Evolutionary conservation across 1,140 invertebrate species (phyloP), one percentile per base, ranked within the genome.

Genomic region (Brachionus plicatilis): DNA sequence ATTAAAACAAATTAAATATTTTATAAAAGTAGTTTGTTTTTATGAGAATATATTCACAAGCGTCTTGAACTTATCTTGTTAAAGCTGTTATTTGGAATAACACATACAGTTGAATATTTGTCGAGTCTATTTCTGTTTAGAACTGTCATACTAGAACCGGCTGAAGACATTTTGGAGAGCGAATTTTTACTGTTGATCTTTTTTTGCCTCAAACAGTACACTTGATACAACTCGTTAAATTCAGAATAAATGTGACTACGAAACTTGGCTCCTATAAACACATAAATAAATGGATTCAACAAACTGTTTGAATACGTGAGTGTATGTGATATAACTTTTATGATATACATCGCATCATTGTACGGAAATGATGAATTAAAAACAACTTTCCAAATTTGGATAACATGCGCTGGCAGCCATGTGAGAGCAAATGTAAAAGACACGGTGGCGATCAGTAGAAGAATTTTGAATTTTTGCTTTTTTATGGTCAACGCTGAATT

Each of bases 311-410:
- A 78, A 50, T 85, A 85, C n/a, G 84, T 68, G 7, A 85, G 45
- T 6, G 78, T 85, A 70, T 85, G 84, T 0, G 76, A 43, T 47
- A 82, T 37, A 45, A 85, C 20, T 70, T 85, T 85, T 27, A 68
- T 68, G 50, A 66, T 82, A 27, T 82, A 85, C 53, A 79, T 85
- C 9, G 75, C 50, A 47, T 85, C 84, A 65, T 37, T 85, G n/a
- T 79, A 66, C n/a, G 84, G 84, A 78, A 85, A 85, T 43, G 37
- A 37, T 8, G 50, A 47, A 27, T 83, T 65, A 78, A 85, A 85
- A 14, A 33, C 53, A 27, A 85, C 75, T 82, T 82, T 82, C 84
- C 84, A 85, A 14, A 85, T 80, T 70, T 85, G 84, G 33, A 85
- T 80, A 27, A 79, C 78, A 60, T 85, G 84, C 12, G 76, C 76